phyloP scores from a whole-genome alignment of 2,888 invertebrate species.

The Apamea anceps region DNA sequence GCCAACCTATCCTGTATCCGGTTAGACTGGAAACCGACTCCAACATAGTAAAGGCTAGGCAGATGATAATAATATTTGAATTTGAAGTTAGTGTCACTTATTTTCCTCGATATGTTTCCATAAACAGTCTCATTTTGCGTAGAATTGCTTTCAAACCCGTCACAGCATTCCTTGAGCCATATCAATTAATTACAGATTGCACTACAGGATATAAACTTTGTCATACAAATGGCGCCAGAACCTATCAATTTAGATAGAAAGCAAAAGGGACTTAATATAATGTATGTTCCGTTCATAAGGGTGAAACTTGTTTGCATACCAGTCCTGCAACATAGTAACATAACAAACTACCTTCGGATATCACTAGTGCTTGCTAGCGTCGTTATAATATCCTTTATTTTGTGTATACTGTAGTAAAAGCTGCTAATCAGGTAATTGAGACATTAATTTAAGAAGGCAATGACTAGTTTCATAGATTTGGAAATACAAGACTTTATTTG shows the following conservation, averaged over 20 bases:
- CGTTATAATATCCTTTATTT: conserved; percentile 11
- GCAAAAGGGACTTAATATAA: conserved; percentile 23
- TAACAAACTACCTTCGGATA: conserved; percentile 30
- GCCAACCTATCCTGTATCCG: neutral
- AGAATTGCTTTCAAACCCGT: conserved; percentile 1
- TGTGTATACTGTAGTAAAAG: neutral
- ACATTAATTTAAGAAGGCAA: neutral
- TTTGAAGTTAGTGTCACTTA: neutral
- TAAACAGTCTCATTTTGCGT: conserved; percentile 2
- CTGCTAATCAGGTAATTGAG: neutral
- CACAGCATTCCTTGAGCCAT: neutral
- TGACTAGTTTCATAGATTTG: neutral
- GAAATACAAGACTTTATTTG: no score
- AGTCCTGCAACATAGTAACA: conserved; percentile 45
- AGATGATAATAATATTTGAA: neutral
- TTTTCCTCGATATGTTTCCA: neutral
- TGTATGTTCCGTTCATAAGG: conserved; percentile 35
- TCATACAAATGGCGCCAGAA: conserved; percentile 21
- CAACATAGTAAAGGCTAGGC: neutral
- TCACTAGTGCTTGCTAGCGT: neutral
- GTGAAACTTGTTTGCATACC: conserved; percentile 31
- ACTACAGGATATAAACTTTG: conserved; percentile 22
- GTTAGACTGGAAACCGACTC: neutral
- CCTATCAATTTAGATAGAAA: conserved; percentile 17
- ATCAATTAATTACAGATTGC: neutral